Percentiles rank a stretch among this genome's conserved stretches.
Conservation (phyloP, 2,797 vertebrate species). For the Bradypus variegatus region DNA sequence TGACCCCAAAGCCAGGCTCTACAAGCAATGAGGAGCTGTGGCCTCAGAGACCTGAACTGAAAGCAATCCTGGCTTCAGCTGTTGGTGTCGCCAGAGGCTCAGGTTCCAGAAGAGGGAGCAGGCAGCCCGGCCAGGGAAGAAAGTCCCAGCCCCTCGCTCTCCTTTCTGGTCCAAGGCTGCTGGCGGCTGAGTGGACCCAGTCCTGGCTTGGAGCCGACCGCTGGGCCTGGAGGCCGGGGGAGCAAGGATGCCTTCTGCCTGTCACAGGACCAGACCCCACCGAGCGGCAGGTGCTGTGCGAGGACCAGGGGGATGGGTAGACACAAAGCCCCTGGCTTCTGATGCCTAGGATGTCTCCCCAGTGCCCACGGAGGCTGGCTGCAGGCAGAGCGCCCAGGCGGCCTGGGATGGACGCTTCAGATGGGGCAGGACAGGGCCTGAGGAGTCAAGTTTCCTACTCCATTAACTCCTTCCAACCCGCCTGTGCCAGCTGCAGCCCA, state of each 20-base stretch:
- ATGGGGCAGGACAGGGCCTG: no score
- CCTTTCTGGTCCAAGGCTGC: background rate
- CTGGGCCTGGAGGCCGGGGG: background rate
- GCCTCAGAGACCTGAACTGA: background rate
- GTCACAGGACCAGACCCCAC: background rate
- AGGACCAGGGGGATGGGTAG: background rate
- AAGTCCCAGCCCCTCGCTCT: background rate
- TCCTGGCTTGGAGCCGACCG: no score
- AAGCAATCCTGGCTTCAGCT: background rate
- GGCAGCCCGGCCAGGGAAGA: background rate
- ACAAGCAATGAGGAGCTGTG: background rate
- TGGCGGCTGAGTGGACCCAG: background rate
- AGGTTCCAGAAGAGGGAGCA: fast-evolving
- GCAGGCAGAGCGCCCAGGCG: no score
- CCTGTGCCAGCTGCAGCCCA: no score
- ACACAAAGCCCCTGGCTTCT: background rate
- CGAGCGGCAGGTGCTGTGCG: no score
- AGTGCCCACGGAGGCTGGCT: no score
- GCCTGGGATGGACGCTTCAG: background rate
- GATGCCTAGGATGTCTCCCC: background rate
- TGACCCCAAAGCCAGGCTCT: background rate
- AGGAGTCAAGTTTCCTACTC: background rate
- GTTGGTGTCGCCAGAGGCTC: background rate
- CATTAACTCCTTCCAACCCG: background rate
- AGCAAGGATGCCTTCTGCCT: background rate